Conservation (phyloP, 2,888 invertebrate genomes). For the Eupithecia tripunctaria region DNA sequence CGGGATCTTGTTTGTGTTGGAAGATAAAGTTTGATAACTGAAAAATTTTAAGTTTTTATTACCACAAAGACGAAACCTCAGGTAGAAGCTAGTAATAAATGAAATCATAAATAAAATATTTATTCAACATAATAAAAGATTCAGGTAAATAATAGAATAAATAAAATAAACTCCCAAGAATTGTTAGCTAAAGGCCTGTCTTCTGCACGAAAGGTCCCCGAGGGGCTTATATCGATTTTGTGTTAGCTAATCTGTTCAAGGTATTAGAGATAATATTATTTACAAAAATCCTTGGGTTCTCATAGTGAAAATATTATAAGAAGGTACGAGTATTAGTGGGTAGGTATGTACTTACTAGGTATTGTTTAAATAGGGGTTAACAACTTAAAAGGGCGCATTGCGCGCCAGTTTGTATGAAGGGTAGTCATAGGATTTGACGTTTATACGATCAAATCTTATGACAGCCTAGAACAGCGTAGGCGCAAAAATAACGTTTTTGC, state of each 20-base stretch:
- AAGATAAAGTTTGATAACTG: no score
- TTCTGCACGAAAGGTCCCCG: slow-evolving; percentile 23
- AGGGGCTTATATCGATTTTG: slow-evolving; percentile 25
- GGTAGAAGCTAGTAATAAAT: background rate
- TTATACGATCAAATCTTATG: no score
- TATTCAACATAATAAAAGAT: background rate
- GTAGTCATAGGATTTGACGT: no score
- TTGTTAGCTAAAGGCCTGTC: slow-evolving; percentile 13
- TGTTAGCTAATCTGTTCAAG: slow-evolving; percentile 21
- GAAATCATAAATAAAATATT: background rate
- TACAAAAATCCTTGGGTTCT: background rate
- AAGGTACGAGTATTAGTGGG: background rate
- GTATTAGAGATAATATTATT: background rate
- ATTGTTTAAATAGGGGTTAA: no score
- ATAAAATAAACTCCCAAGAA: slow-evolving; percentile 2
- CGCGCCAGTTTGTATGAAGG: no score
- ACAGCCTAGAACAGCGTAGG: no score
- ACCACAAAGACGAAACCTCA: background rate
- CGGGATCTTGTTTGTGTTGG: no score
- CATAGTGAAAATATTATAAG: background rate
- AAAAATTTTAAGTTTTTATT: background rate
- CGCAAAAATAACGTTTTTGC: no score
- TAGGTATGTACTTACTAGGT: background rate
- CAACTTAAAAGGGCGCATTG: no score
- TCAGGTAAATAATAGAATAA: background rate